Conservation (phyloP, 2,888 invertebrate species). For the Candidula unifasciata region DNA sequence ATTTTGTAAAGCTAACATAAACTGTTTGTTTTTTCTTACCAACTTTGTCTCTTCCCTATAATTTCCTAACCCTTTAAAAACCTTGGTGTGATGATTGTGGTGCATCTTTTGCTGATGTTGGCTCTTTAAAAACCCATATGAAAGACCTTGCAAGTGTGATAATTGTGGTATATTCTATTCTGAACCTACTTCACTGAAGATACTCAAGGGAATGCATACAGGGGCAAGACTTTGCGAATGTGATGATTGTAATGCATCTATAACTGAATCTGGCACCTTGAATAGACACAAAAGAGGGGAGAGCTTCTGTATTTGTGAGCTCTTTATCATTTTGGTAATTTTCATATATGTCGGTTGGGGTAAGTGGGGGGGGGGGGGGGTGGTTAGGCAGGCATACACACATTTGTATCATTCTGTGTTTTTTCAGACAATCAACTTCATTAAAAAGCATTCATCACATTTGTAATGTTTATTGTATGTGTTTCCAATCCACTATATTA, state of each 20-base stretch:
- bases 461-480: too few relatives aligned
- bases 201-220: neutral
- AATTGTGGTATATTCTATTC: neutral
- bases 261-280: neutral
- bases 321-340: too few relatives aligned
- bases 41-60: too few relatives aligned
- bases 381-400: too few relatives aligned
- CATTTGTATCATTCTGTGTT: too few relatives aligned
- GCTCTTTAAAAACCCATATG: neutral
- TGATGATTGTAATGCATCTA: neutral
- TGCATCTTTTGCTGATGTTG: neutral
- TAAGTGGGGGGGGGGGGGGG: too few relatives aligned
- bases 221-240: neutral
- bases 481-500: too few relatives aligned
- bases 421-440: too few relatives aligned
- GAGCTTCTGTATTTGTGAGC: neutral
- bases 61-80: neutral
- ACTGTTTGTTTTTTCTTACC: too few relatives aligned
- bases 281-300: neutral
- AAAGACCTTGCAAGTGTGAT: neutral
- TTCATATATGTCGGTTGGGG: too few relatives aligned
- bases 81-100: constrained; percentile 26
- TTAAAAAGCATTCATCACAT: too few relatives aligned
- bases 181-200: neutral
- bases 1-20: too few relatives aligned